Base-by-base conservation (phyloP, 2,888 invertebrate genomes). In the Yponomeuta plumbellus region DNA sequence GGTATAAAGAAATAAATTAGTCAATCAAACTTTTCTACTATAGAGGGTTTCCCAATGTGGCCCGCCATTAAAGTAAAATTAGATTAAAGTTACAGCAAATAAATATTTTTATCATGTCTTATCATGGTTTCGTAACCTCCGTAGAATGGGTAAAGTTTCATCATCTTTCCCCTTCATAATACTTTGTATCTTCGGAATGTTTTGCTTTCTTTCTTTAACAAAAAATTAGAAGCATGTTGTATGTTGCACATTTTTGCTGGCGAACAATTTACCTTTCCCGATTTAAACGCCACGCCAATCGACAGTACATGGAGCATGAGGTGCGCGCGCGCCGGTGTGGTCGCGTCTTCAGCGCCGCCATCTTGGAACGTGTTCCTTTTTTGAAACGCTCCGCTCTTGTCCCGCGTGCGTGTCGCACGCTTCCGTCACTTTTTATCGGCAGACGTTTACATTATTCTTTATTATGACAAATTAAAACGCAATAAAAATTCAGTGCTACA, bases 261-360 rank as follows among this genome's bases (percentile, higher is more conserved):
- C 76, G 79, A 80, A 80, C 80, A 79, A 83, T 81, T 86, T 84
- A 79, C 83, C 81, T 82, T 82, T 80, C 75, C 64, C 74, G 74
- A 73, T 70, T 71, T 73, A 75, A 75, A 72, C 80, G 86, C 80
- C 73, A 87, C 86, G 90, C 84, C 88, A 88, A 88, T 90, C 88
- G 87, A 79, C 70, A 74, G 80, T 84, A 84, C 82, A 90, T 89
- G 88, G 88, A 71, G 84, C 90, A 84, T 79, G 75, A 74, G 44
- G 23, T 76, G 78, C 82, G 76, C 79, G 79, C 84, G 64, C 67
- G 59, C 64, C 44, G 73, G 86, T 88, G 89, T 88, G 90, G 90
- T 83, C 89, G 80, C 73, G 72, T 78, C 86, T 78, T 87, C 85
- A 80, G 75, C 72, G 72, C 75, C 79, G 80, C 77, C 78, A 78